A percentile compares a stretch with the other conserved stretches of the same genome.
Conservation (phyloP, 2,797 vertebrate species). For the Gymnoscopelus braueri region DNA sequence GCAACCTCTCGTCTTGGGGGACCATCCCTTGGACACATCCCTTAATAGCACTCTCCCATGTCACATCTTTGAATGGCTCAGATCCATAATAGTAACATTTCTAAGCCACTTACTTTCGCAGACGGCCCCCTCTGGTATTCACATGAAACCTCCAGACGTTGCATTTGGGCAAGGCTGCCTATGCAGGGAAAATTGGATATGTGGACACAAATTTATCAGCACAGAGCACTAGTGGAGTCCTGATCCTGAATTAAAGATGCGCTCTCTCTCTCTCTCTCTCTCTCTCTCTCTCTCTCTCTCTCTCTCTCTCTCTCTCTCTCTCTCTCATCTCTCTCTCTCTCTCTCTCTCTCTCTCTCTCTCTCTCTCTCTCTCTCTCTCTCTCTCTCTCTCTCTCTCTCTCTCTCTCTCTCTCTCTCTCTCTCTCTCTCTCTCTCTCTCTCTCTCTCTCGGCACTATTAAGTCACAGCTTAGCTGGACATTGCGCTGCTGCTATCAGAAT, state of each 20-base stretch:
- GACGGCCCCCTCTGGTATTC: conserved; percentile 33
- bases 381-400: too few species aligned
- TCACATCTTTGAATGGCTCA: conserved; percentile 59
- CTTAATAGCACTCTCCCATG: conserved; percentile 54
- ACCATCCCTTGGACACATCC: conserved; percentile 47
- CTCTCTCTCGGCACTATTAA: neutral
- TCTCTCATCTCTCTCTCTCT: neutral
- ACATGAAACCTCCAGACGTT: conserved; percentile 21
- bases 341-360: neutral
- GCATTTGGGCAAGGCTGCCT: conserved; percentile 19
- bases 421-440: too few species aligned
- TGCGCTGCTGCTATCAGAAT: too few species aligned
- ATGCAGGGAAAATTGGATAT: conserved; percentile 19
- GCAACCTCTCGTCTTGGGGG: conserved; percentile 55
- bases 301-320: neutral
- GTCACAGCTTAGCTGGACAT: neutral
- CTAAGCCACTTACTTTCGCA: conserved; percentile 49
- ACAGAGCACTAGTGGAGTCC: conserved; percentile 31
- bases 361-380: neutral
- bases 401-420: too few species aligned
- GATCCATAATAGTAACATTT: conserved; percentile 59
- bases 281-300: conserved; percentile 7
- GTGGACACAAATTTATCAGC: conserved; percentile 18
- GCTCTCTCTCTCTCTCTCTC: neutral
- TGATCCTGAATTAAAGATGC: conserved; percentile 23